Conservation (phyloP, 2,888 invertebrate genomes). For the Pachliopta kotzebuea region DNA sequence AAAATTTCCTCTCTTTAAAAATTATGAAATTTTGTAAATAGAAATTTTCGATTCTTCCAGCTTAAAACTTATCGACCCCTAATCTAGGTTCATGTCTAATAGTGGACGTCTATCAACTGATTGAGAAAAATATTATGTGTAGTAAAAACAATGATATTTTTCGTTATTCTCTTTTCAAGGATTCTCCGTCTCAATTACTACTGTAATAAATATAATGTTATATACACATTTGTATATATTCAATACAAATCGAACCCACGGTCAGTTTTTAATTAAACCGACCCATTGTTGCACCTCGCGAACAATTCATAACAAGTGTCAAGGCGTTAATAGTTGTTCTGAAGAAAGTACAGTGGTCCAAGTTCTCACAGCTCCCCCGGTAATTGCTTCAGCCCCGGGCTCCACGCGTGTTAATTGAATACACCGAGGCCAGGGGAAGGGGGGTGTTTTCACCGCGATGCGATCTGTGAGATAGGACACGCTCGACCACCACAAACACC, state of each 20-base stretch:
- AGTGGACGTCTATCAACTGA: too few species aligned
- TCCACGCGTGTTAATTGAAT: conserved; percentile 55
- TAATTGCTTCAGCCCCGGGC: conserved; percentile 53
- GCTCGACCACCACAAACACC: conserved; percentile 17
- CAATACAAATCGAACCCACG: conserved; percentile 40
- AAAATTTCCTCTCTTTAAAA: too few species aligned
- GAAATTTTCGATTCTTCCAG: too few species aligned
- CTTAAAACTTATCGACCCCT: too few species aligned
- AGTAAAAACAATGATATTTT: too few species aligned
- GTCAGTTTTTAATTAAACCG: conserved; percentile 60
- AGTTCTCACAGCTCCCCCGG: conserved; percentile 43
- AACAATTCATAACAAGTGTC: conserved; percentile 63
- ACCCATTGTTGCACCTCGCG: conserved; percentile 65
- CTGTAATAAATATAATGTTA: too few species aligned
- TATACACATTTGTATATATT: background rate
- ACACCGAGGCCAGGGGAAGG: conserved; percentile 47
- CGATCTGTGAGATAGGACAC: conserved; percentile 27
- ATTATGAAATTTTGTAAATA: too few species aligned
- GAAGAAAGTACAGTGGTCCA: conserved; percentile 44
- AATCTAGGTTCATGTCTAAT: too few species aligned
- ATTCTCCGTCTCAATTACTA: too few species aligned
- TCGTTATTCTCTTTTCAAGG: too few species aligned
- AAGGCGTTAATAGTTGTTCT: conserved; percentile 57
- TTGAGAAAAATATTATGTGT: too few species aligned
- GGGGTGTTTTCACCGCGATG: conserved; percentile 22